phyloP scores from a whole-genome alignment of 2,113 vertebrate species.

The Sylvia atricapilla region DNA sequence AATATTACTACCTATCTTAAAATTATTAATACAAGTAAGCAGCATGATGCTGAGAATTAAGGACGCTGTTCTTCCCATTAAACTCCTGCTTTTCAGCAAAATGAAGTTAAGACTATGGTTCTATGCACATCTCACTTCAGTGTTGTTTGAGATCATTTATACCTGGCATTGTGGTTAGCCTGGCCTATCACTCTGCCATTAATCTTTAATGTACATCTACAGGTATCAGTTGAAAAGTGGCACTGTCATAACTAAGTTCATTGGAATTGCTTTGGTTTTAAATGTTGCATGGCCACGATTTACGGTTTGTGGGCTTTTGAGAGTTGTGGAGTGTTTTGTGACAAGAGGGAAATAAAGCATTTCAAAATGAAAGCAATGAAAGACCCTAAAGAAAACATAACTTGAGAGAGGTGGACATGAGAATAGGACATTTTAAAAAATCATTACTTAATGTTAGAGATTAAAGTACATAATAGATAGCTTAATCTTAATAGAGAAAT shows the following conservation, averaged over 20 bases:
- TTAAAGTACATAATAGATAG: not conserved
- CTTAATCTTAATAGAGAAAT: not conserved
- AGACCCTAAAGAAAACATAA: not conserved
- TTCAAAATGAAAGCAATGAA: not conserved
- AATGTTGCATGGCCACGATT: not conserved
- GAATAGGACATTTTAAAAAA: not conserved
- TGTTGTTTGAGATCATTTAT: not conserved
- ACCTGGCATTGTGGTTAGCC: not conserved
- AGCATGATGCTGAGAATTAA: not conserved
- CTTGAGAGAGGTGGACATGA: not conserved
- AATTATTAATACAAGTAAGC: not conserved
- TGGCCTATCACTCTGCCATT: not conserved
- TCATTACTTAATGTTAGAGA: not conserved
- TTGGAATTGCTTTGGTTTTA: not conserved
- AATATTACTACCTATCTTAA: not conserved
- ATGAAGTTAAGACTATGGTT: no score
- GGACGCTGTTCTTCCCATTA: not conserved
- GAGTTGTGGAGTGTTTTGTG: not conserved
- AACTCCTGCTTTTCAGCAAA: not conserved
- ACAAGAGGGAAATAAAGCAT: not conserved
- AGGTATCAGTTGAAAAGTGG: not conserved
- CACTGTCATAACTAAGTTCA: not conserved
- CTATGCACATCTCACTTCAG: not conserved
- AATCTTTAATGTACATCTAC: not conserved
- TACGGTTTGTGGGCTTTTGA: not conserved